phyloP scores from a whole-genome alignment of 1,140 invertebrate genomes.

The Trachymyrmex septentrionalis region DNA sequence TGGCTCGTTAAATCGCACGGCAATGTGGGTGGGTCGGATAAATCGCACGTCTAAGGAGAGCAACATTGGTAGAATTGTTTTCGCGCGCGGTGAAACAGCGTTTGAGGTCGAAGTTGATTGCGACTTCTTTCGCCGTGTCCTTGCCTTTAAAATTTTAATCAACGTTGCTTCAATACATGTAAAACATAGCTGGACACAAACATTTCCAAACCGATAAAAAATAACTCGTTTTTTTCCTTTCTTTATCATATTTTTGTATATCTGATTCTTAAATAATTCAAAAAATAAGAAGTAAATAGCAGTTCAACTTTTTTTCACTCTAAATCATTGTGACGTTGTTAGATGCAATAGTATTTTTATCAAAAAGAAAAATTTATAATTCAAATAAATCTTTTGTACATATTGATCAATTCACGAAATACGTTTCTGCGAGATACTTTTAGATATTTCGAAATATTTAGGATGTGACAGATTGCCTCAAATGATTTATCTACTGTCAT shows the following conservation, averaged over 20 bases:
- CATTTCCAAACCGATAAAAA: not conserved
- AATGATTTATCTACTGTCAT: constrained; percentile 9
- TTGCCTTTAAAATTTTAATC: not conserved
- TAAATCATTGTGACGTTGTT: not conserved
- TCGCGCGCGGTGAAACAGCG: constrained; percentile 27
- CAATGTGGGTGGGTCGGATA: constrained; percentile 71
- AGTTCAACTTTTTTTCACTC: not conserved
- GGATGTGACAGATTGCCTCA: not conserved
- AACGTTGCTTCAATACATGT: not conserved
- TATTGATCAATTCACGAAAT: not conserved
- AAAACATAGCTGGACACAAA: not conserved
- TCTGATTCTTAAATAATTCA: not conserved
- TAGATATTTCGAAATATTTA: not conserved
- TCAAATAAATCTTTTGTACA: not conserved
- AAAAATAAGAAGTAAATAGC: not conserved
- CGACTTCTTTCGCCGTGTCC: constrained; percentile 7
- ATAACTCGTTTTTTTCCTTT: not conserved
- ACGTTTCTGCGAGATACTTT: not conserved
- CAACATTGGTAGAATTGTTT: constrained; percentile 44
- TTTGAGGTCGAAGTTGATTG: not conserved
- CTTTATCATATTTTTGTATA: not conserved
- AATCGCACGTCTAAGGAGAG: constrained; percentile 66
- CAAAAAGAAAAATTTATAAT: not conserved
- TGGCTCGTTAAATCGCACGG: constrained; percentile 71
- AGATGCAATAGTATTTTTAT: not conserved